A percentile compares a stretch with the other conserved stretches of the same genome.
Evolutionary conservation across 2,797 vertebrate species (phyloP).

Genomic region (Coregonus suidteri): DNA sequence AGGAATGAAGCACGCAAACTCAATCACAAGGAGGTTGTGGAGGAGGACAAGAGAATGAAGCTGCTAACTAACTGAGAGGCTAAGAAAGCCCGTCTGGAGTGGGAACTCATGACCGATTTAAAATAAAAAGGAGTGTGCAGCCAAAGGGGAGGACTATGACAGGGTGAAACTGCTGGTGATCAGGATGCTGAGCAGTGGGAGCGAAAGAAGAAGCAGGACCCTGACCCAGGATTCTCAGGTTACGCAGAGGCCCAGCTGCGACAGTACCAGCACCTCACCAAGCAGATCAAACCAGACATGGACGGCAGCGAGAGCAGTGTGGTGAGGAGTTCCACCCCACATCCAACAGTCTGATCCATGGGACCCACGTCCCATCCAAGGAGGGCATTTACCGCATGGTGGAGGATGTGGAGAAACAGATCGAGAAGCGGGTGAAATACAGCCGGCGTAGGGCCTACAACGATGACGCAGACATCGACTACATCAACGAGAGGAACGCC

Average conservation of each 20-base stretch:
- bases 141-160: conserved; percentile 87
- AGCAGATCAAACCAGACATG: conserved; percentile 93
- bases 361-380: conserved; percentile 87
- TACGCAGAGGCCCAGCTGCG: conserved; percentile 93
- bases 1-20: conserved; percentile 93
- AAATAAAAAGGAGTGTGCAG: conserved; percentile 92
- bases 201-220: conserved; percentile 91
- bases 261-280: conserved; percentile 94
- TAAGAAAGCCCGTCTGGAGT: conserved; percentile 91
- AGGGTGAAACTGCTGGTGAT: conserved; percentile 90
- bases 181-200: conserved; percentile 92
- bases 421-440: conserved; percentile 92
- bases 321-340: conserved; percentile 94
- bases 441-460: conserved; percentile 94
- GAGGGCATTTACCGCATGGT: conserved; percentile 94
- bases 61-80: conserved; percentile 94
- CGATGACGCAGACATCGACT: conserved; percentile 94
- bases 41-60: conserved; percentile 94
- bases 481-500: conserved; percentile 97
- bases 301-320: conserved; percentile 82
- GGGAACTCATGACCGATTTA: conserved; percentile 85
- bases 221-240: conserved; percentile 94
- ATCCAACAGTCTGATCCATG: conserved; percentile 90
- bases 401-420: conserved; percentile 94
- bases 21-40: conserved; percentile 92